Evolutionary conservation across 35 echinoderm and acorn worm genomes (phyloP).

Genomic region (Strongylocentrotus purpuratus): DNA sequence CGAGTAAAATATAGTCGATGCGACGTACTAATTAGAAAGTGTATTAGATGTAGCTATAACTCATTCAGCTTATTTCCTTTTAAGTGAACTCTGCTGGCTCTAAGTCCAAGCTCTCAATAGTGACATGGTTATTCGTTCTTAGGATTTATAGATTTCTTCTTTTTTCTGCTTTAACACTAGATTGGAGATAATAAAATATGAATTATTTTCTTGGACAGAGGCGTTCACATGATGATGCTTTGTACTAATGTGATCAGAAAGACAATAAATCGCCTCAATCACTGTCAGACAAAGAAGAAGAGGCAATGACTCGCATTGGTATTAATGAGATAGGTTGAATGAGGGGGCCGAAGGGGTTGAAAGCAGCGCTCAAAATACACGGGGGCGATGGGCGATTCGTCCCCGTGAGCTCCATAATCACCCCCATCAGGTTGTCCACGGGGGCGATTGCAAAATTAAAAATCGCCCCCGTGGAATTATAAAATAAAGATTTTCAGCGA

Average conservation of each 20-base stretch:
- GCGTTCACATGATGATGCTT: background rate
- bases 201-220: background rate
- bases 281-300: background rate
- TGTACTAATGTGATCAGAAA: too few relatives aligned
- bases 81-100: background rate
- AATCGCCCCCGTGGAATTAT: too few relatives aligned
- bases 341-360: too few relatives aligned
- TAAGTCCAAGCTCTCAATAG: background rate
- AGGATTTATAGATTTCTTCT: background rate
- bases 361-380: too few relatives aligned
- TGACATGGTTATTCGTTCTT: background rate
- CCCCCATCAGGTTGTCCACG: too few relatives aligned
- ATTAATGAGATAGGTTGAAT: too few relatives aligned
- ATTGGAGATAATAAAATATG: background rate
- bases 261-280: background rate
- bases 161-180: background rate
- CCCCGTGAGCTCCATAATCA: too few relatives aligned
- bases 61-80: background rate
- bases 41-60: conserved; percentile 1
- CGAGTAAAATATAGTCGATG: background rate
- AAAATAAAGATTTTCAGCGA: too few relatives aligned
- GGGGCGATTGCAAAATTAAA: too few relatives aligned
- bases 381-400: too few relatives aligned
- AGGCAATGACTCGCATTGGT: background rate
- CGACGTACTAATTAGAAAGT: background rate